Conservation (phyloP, 1,140 invertebrate species). For the Elysia chlorotica region DNA sequence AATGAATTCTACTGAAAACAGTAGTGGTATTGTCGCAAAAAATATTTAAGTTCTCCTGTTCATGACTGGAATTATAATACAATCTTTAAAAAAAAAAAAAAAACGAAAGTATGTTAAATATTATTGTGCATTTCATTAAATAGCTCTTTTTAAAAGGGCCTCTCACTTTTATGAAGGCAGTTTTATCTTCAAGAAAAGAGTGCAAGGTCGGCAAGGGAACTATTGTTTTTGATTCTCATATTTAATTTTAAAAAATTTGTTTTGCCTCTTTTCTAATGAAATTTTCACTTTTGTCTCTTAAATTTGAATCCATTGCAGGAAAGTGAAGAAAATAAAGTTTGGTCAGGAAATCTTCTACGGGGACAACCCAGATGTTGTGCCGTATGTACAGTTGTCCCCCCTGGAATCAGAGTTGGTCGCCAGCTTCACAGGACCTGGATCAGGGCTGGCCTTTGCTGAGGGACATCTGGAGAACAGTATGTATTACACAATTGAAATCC, state of each 20-base stretch:
- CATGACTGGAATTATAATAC: too few species aligned
- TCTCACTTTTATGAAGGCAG: too few species aligned
- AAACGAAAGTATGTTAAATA: too few species aligned
- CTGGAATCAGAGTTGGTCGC: conserved; percentile 44
- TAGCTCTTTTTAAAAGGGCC: too few species aligned
- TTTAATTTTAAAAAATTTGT: background rate
- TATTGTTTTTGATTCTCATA: background rate
- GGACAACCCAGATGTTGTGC: conserved; percentile 39
- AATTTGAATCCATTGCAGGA: background rate
- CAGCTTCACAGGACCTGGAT: conserved; percentile 53
- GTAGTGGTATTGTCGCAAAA: too few species aligned
- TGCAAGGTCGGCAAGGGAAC: background rate
- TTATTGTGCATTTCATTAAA: too few species aligned
- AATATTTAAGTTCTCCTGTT: too few species aligned
- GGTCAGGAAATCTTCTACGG: conserved; percentile 45
- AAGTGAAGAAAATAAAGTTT: conserved; percentile 37
- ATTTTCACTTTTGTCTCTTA: background rate
- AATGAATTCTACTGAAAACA: too few species aligned
- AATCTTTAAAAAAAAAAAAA: too few species aligned
- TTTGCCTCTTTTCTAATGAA: background rate
- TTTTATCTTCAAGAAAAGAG: background rate
- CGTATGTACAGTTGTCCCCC: conserved; percentile 38
- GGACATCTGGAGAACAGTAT: conserved; percentile 26
- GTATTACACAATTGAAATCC: background rate
- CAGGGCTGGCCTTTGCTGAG: conserved; percentile 39